These are phyloP conservation scores for Scolanthus callimorphus DNA, from an alignment of 92 coral and sea anemone genomes.

Conservation along the genomic window DNA sequence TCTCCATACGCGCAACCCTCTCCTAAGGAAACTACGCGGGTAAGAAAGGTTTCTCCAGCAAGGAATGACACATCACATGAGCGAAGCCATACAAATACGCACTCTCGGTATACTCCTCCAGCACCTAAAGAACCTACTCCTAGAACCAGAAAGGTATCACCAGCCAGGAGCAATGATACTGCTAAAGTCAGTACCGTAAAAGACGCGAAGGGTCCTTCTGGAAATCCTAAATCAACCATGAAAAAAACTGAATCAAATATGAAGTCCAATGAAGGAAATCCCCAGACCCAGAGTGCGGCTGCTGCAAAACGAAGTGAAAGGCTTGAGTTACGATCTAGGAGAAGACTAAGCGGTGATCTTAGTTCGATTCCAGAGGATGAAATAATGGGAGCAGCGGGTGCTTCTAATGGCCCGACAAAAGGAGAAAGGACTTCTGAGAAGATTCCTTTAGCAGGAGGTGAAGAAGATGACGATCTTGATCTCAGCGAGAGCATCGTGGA, in stretches of 20 bases:
- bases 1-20: slow-evolving; percentile 1
- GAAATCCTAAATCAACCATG: background rate
- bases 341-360: slow-evolving; percentile 24
- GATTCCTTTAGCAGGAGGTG: slow-evolving; percentile 32
- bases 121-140: background rate
- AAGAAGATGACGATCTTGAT: slow-evolving; percentile 19
- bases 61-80: slow-evolving; percentile 15
- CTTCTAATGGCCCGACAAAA: background rate
- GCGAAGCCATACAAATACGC: slow-evolving; percentile 20
- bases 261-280: background rate
- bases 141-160: background rate
- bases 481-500: background rate
- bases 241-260: background rate
- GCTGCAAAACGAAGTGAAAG: slow-evolving; percentile 23
- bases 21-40: background rate
- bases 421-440: background rate
- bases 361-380: slow-evolving; percentile 32
- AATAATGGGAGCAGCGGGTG: background rate
- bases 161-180: background rate
- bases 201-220: background rate
- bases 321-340: slow-evolving; percentile 21
- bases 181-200: background rate
- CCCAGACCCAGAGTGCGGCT: background rate
- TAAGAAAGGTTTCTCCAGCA: background rate
- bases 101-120: slow-evolving; percentile 5